Percentiles rank a stretch among this genome's conserved stretches.
Evolutionary conservation across 2,888 invertebrate species (phyloP).

Genomic region (Zele albiditarsus): DNA sequence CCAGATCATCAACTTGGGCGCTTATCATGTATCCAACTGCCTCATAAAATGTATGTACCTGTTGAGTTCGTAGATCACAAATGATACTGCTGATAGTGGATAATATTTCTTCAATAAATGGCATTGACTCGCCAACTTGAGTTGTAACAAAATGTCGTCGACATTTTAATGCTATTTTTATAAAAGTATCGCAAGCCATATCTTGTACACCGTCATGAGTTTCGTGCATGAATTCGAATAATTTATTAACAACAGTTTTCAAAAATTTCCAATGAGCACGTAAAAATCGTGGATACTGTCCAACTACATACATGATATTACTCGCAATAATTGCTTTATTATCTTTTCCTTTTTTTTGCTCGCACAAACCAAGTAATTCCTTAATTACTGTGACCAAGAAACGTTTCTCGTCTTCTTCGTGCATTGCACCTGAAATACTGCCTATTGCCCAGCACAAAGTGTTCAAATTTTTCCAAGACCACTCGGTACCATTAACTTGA

Average conservation of each 20-base stretch:
- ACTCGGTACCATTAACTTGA: constrained; percentile 98
- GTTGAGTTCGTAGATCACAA: constrained; percentile 96
- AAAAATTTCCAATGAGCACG: constrained; percentile 99
- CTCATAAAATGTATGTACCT: constrained; percentile 97
- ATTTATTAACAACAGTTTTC: constrained; percentile 99
- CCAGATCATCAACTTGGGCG: constrained; percentile 91
- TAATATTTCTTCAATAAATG: constrained; percentile 99
- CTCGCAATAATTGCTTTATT: constrained; percentile 99
- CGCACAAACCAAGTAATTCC: constrained; percentile 96
- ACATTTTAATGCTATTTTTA: constrained; percentile 99
- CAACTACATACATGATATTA: constrained; percentile 99
- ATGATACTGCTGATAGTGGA: constrained; percentile 97
- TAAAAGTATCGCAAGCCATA: constrained; percentile 99
- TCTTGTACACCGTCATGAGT: constrained; percentile 99
- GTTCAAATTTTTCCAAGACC: constrained; percentile 99
- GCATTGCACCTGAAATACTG: constrained; percentile 98
- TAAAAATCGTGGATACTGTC: constrained; percentile 98
- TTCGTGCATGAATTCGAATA: constrained; percentile 99
- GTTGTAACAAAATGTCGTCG: constrained; percentile 97
- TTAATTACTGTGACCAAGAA: constrained; percentile 99
- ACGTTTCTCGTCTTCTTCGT: constrained; percentile 99
- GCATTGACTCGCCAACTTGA: constrained; percentile 96
- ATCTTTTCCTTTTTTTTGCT: constrained; percentile 98
- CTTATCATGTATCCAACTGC: constrained; percentile 99
- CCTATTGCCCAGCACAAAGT: constrained; percentile 99